Evolutionary conservation across 2,797 vertebrate genomes (phyloP).

Genomic region (Propithecus deckenii): DNA sequence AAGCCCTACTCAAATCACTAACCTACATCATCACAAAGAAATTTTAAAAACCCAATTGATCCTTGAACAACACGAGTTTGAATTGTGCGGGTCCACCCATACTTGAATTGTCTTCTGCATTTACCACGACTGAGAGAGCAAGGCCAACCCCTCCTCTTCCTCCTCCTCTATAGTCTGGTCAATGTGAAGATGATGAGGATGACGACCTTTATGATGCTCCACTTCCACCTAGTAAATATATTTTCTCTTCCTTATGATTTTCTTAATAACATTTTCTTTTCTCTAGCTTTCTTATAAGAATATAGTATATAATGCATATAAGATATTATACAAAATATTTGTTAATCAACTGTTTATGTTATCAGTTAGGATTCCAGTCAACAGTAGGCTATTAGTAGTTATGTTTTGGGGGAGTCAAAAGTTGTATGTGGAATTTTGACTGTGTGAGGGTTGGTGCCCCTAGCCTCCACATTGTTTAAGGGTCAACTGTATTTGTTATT

Average conservation of each 20-base stretch:
- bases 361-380: neutral
- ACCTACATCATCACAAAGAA: neutral
- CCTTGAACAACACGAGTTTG: neutral
- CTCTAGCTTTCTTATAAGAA: neutral
- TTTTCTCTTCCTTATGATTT: no score
- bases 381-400: neutral
- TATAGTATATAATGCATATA: neutral
- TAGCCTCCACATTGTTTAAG: neutral
- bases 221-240: no score
- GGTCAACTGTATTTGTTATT: neutral
- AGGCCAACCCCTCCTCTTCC: no score
- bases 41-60: neutral
- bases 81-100: neutral
- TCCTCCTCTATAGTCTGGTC: no score
- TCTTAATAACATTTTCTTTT: no score
- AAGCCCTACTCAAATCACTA: neutral
- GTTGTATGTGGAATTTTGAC: neutral
- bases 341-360: neutral
- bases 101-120: no score
- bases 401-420: neutral
- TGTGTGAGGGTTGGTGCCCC: neutral
- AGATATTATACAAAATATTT: neutral
- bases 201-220: no score
- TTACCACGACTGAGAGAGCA: no score
- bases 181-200: no score